Evolutionary conservation across 2,113 vertebrate genomes (phyloP).

Genomic region (Thinocorus orbignyianus): DNA sequence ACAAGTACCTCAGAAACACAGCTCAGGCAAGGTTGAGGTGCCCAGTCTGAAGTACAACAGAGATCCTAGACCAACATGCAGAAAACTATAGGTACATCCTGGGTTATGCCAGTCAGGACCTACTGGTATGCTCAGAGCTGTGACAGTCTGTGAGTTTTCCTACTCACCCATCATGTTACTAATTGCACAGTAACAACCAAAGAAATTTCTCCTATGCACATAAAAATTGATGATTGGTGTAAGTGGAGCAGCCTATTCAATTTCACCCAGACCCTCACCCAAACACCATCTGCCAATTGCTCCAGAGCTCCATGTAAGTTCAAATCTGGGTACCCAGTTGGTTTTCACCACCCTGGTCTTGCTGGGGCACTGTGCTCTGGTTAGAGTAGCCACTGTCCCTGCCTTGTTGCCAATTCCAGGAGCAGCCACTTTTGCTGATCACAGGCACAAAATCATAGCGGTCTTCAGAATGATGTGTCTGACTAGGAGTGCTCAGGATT

Average conservation of each 20-base stretch:
- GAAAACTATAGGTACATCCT: background rate
- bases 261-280: background rate
- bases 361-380: too few species aligned
- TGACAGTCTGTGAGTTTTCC: background rate
- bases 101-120: background rate
- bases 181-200: background rate
- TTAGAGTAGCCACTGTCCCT: background rate
- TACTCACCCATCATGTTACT: background rate
- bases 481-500: background rate
- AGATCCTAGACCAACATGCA: background rate
- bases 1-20: background rate
- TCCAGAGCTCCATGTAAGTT: background rate
- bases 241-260: background rate
- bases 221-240: background rate
- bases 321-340: background rate
- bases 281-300: background rate
- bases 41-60: background rate
- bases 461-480: background rate
- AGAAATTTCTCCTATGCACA: background rate
- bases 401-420: background rate
- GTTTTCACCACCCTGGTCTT: background rate
- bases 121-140: rapidly evolving
- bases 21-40: rapidly evolving
- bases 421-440: background rate
- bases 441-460: background rate